These are phyloP conservation scores for Tribolium freemani DNA, from an alignment of 2,888 invertebrate species.

Conservation along the genomic window DNA sequence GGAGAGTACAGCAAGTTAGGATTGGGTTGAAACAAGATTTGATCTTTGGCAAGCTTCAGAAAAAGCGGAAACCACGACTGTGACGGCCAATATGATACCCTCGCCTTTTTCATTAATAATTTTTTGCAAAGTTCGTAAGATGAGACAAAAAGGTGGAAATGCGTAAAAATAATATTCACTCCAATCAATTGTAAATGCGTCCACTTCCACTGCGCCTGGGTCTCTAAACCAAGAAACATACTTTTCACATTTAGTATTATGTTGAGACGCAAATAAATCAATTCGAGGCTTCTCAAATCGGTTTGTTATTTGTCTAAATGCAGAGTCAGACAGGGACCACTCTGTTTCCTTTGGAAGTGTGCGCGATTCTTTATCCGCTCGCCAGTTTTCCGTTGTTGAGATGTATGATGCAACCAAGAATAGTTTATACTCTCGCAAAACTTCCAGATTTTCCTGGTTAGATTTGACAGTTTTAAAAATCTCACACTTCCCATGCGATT, in stretches of 20 bases:
- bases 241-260: slow-evolving; percentile 51
- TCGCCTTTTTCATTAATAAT: slow-evolving; percentile 52
- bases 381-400: not conserved
- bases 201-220: too few species aligned
- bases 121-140: slow-evolving; percentile 53
- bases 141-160: too few species aligned
- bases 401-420: not conserved
- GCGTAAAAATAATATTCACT: too few species aligned
- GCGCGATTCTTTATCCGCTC: not conserved
- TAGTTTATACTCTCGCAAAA: slow-evolving; percentile 42
- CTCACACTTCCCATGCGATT: slow-evolving; percentile 51
- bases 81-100: slow-evolving; percentile 51
- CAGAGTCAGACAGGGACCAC: not conserved
- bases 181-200: too few species aligned
- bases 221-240: slow-evolving; percentile 57
- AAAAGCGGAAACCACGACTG: slow-evolving; percentile 56
- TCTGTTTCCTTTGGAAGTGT: not conserved
- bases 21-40: not conserved
- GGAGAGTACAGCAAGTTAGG: not conserved
- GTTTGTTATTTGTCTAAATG: not conserved
- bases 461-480: slow-evolving; percentile 45
- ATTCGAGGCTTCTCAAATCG: slow-evolving; percentile 43
- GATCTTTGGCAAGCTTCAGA: too few species aligned
- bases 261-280: slow-evolving; percentile 51
- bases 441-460: slow-evolving; percentile 51